phyloP scores from a whole-genome alignment of 1,140 invertebrate genomes.

The Chionoecetes opilio region DNA sequence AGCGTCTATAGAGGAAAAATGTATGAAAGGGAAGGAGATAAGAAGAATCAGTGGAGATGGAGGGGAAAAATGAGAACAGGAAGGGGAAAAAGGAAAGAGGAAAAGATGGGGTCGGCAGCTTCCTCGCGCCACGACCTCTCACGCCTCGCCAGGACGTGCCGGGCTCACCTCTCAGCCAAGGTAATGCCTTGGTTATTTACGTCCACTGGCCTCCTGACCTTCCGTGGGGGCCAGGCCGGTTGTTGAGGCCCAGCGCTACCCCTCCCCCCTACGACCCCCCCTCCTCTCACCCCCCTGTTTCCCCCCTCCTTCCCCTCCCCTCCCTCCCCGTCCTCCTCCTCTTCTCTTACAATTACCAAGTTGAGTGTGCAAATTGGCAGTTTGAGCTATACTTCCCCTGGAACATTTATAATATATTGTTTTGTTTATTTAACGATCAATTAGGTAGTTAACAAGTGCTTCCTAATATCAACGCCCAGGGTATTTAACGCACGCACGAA shows the following conservation, averaged over 20 bases:
- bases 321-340: background rate
- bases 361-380: conserved; percentile 18
- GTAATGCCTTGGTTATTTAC: conserved; percentile 54
- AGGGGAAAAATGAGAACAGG: background rate
- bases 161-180: background rate
- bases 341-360: background rate
- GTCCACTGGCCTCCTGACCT: conserved; percentile 33
- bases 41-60: no score
- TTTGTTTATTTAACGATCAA: background rate
- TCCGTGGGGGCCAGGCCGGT: background rate
- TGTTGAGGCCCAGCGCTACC: background rate
- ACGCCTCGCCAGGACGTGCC: background rate
- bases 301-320: background rate
- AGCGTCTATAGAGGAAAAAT: no score
- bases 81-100: background rate
- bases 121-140: conserved; percentile 12
- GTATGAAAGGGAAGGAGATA: no score
- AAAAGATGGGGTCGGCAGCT: background rate
- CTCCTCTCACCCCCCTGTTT: background rate
- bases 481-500: background rate
- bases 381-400: background rate
- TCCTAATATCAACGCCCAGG: background rate
- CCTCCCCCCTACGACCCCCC: background rate
- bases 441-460: background rate
- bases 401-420: background rate